Percentiles rank a stretch among this genome's conserved stretches.
phyloP scores from a whole-genome alignment of 2,113 vertebrate genomes.

The Triplophysa rosa region DNA sequence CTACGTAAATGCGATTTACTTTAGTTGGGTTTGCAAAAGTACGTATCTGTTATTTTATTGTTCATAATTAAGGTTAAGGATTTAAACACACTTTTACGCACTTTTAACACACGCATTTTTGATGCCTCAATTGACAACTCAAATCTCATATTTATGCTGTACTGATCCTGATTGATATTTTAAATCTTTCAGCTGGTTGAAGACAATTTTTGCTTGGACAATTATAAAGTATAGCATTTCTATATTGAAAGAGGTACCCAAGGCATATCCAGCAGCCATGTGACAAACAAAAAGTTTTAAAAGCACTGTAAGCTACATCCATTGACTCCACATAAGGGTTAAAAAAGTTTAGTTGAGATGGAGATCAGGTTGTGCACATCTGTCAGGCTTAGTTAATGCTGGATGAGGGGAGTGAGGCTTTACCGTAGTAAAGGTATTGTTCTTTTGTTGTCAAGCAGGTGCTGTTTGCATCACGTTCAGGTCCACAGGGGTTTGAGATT shows the following conservation, averaged over 20 bases:
- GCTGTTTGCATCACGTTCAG: slow-evolving; percentile 41
- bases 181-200: too few species aligned
- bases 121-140: too few species aligned
- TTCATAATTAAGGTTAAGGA: neutral
- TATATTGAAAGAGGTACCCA: too few species aligned
- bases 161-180: too few species aligned
- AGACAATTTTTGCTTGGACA: neutral
- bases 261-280: too few species aligned
- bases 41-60: too few species aligned
- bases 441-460: slow-evolving; percentile 33
- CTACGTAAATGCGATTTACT: neutral
- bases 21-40: too few species aligned
- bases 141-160: too few species aligned
- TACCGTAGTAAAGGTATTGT: slow-evolving; percentile 29
- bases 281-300: too few species aligned
- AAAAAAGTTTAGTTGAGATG: neutral
- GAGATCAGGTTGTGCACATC: slow-evolving; percentile 36
- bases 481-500: slow-evolving; percentile 43
- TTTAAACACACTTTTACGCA: neutral
- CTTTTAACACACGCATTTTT: too few species aligned
- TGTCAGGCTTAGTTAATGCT: slow-evolving; percentile 27
- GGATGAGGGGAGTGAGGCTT: slow-evolving; percentile 32
- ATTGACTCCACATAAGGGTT: neutral
- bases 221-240: too few species aligned
- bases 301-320: slow-evolving; percentile 6